Evolutionary conservation across 2,113 vertebrate genomes (phyloP), one percentile per base, ranked within the genome.

Genomic region (Megaceryle maxima): DNA sequence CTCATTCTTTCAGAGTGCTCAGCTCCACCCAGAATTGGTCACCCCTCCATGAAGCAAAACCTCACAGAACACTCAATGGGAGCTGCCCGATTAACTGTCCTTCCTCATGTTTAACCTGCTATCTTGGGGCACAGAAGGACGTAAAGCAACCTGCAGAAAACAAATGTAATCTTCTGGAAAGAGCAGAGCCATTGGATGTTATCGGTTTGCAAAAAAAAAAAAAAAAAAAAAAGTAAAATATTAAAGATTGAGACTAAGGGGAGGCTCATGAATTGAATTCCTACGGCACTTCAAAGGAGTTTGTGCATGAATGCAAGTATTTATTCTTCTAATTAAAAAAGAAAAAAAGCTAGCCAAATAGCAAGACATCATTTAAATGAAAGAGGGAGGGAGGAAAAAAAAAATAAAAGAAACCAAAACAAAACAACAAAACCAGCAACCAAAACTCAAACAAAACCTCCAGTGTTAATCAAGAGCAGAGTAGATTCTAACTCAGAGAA

Each of bases 311-410:
- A 96, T 97, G 90, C 76, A 59, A 92, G 90, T 88, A 92, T 87
- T 96, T 96, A 75, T 93, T 93, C 94, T 90, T 68, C 95, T 96
- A 93, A 96, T 94, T 96, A 96, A 96, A 93, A 76, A 92, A n/a
- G 14, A 2, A 75, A 83, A 56, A 91, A 95, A 79, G 69, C 56
- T 66, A 95, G 89, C 24, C 69, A 92, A 96, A 95, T 91, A 93
- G 69, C 72, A 84, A 87, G 90, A 90, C 95, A 91, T 88, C 85
- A 92, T 92, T 96, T 96, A 92, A 94, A 96, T 95, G 95, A 95
- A 87, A 94, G 78, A 53, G 18, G 39, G 39, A 18, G 39, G 29
- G 46, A 62, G 21, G 11, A 8, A n/a, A 70, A 75, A 70, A 66
- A 25, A 33, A 25, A 24, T 13, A 51, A 51, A 25, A 14, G 20